A percentile compares a stretch with the other conserved stretches of the same genome.
Evolutionary conservation across 2,888 invertebrate species (phyloP).

Genomic region (Reticulitermes lucifugus): DNA sequence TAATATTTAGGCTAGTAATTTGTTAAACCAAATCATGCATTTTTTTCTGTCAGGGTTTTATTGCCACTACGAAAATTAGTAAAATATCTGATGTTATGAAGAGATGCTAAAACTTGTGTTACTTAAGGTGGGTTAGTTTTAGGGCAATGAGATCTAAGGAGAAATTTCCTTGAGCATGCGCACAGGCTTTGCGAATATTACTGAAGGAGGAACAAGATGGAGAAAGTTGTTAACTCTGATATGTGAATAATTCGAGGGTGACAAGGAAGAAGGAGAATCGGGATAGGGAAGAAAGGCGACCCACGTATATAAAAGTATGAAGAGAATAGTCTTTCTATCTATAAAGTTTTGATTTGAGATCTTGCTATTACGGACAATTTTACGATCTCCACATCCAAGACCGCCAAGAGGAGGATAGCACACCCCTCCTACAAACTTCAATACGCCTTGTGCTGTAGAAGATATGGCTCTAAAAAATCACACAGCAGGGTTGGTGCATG

Average conservation of each 20-base stretch:
- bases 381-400: neutral
- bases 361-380: constrained; percentile 1
- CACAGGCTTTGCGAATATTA: no score
- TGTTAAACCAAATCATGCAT: no score
- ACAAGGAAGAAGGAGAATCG: neutral
- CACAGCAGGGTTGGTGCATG: constrained; percentile 7
- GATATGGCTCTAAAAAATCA: constrained; percentile 3
- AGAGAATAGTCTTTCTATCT: constrained; percentile 1
- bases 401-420: neutral
- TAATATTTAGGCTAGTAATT: no score
- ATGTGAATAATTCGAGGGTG: neutral
- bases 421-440: neutral
- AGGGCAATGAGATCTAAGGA: no score
- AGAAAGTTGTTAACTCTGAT: neutral
- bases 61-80: no score
- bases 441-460: neutral
- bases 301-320: constrained; percentile 7
- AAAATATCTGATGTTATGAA: no score
- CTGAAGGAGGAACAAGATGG: neutral
- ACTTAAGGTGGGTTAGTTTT: no score
- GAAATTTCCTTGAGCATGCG: no score
- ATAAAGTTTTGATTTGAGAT: constrained; percentile 13
- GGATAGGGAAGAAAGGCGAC: neutral
- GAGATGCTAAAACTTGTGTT: no score
- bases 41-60: no score